Conservation (phyloP, 2,888 invertebrate species). For the Calliopum simillimum region DNA sequence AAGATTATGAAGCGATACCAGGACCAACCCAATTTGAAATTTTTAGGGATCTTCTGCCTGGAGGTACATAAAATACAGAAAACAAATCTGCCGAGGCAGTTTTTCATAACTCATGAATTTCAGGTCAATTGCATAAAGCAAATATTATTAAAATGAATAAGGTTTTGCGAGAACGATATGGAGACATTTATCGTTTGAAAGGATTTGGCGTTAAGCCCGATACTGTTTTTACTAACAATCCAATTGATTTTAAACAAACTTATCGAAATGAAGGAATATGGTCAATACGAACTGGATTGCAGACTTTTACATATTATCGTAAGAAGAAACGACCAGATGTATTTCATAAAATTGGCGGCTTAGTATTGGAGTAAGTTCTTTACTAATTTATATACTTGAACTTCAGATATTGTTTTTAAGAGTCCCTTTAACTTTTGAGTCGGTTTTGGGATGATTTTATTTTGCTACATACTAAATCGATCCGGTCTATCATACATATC, state of each 20-base stretch:
- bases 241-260: conserved; percentile 68
- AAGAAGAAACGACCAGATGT: conserved; percentile 63
- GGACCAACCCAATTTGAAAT: conserved; percentile 9
- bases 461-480: too few relatives aligned
- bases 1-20: too few relatives aligned
- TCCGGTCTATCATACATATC: too few relatives aligned
- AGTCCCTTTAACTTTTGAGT: too few relatives aligned
- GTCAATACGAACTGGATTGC: conserved; percentile 54
- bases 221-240: conserved; percentile 69
- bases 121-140: conserved; percentile 54
- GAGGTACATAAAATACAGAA: background rate
- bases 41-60: conserved; percentile 5
- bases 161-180: conserved; percentile 58
- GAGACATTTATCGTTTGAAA: conserved; percentile 67
- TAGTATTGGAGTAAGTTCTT: conserved; percentile 60
- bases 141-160: conserved; percentile 55
- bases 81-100: background rate
- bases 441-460: too few relatives aligned
- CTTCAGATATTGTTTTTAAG: too few relatives aligned
- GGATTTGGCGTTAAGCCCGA: conserved; percentile 61
- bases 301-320: conserved; percentile 67
- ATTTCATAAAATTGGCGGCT: conserved; percentile 60
- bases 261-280: conserved; percentile 68
- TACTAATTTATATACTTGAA: too few relatives aligned
- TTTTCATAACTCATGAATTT: background rate